Conservation (phyloP, 2,113 vertebrate genomes). For the Neolamprologus caudopunctatus region DNA sequence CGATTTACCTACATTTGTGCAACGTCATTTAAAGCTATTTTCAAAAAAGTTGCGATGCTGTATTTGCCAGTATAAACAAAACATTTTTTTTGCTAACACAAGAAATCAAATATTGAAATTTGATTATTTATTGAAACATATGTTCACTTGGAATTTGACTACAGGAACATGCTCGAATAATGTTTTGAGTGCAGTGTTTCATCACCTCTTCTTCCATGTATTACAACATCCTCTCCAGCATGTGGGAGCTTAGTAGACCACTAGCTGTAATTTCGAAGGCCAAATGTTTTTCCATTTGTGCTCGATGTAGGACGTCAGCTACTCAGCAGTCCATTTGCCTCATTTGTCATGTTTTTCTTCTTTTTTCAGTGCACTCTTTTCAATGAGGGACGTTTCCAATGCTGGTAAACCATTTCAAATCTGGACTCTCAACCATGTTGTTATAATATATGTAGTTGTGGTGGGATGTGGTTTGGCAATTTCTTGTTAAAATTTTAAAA, state of each 20-base stretch:
- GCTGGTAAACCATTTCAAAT: background rate
- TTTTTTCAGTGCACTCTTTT: background rate
- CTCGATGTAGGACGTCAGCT: background rate
- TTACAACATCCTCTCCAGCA: background rate
- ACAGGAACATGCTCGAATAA: background rate
- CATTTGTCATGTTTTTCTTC: background rate
- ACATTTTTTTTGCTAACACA: accelerated
- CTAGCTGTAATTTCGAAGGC: background rate
- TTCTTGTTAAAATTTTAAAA: background rate
- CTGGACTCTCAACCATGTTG: background rate
- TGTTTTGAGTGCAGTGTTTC: background rate
- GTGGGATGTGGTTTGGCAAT: background rate
- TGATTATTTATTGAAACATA: background rate
- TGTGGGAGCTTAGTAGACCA: background rate
- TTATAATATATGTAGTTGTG: background rate
- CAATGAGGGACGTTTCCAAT: background rate
- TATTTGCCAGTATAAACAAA: background rate
- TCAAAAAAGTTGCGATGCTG: background rate
- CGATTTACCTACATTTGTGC: background rate
- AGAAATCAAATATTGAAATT: background rate
- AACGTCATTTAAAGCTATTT: background rate
- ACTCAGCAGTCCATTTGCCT: background rate
- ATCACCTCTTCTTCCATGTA: background rate
- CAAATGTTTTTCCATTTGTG: background rate
- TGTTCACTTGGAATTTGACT: background rate